Percentiles rank a stretch among this genome's conserved stretches.
These are phyloP conservation scores for Actinostola sp. DNA, from an alignment of 92 coral and sea anemone species.

Conservation along the genomic window DNA sequence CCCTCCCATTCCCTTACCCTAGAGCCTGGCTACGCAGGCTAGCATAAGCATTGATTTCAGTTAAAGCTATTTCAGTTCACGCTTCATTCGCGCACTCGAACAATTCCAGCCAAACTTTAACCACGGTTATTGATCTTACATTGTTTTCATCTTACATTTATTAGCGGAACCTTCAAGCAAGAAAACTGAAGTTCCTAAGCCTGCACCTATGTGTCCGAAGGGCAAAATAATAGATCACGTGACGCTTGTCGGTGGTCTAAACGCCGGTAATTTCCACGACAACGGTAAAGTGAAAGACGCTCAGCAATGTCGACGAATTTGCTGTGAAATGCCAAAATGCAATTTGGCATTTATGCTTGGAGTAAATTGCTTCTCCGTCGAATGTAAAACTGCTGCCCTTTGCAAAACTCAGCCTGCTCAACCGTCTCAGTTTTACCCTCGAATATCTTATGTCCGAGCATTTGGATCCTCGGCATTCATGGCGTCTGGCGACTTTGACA, in stretches of 20 bases:
- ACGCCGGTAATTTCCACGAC: conserved; percentile 93
- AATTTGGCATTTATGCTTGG: conserved; percentile 94
- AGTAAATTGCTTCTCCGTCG: conserved; percentile 94
- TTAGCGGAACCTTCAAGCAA: conserved; percentile 11
- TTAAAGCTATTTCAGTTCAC: no score
- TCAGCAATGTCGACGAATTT: conserved; percentile 83
- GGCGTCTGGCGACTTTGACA: background rate
- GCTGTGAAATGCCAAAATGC: conserved; percentile 97
- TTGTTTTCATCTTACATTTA: background rate
- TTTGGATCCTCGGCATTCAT: conserved; percentile 66
- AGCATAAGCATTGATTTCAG: no score
- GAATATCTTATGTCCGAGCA: conserved; percentile 81
- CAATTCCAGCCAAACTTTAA: no score
- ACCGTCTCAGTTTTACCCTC: conserved; percentile 81
- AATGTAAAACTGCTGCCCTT: conserved; percentile 79
- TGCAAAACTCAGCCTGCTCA: conserved; percentile 89
- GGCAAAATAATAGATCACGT: conserved; percentile 77
- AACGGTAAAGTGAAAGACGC: conserved; percentile 93
- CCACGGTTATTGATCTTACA: no score
- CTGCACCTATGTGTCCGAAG: conserved; percentile 75
- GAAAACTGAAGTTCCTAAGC: conserved; percentile 38
- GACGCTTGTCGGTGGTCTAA: conserved; percentile 87
- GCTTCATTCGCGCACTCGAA: no score
- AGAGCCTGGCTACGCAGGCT: no score
- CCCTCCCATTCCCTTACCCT: no score